phyloP scores from a whole-genome alignment of 1,140 invertebrate species.

The Drosophila punjabiensis region DNA sequence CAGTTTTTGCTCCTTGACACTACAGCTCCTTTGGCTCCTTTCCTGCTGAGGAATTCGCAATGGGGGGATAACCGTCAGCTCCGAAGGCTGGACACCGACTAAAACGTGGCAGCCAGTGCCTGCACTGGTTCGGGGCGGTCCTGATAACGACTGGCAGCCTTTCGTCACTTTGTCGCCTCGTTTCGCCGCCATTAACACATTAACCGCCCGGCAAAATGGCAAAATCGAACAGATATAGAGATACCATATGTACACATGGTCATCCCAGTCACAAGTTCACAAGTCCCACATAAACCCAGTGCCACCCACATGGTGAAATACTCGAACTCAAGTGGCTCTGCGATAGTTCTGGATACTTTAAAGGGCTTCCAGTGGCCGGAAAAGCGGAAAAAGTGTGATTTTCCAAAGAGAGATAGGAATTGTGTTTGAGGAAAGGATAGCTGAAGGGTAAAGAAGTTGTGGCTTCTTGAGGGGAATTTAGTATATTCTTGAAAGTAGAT shows the following conservation, averaged over 20 bases:
- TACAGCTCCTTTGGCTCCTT: background rate
- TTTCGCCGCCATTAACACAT: slow-evolving; percentile 39
- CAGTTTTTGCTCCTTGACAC: slow-evolving; percentile 1
- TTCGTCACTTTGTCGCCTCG: slow-evolving; percentile 64
- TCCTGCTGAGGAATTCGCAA: slow-evolving; percentile 24
- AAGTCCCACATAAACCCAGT: slow-evolving; percentile 13
- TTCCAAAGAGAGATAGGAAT: background rate
- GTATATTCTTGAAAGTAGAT: background rate
- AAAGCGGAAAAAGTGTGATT: slow-evolving; percentile 2
- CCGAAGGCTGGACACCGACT: slow-evolving; percentile 69
- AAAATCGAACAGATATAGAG: slow-evolving; percentile 34
- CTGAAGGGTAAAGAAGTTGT: background rate
- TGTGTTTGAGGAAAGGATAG: background rate
- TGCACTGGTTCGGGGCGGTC: slow-evolving; percentile 35
- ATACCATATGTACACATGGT: slow-evolving; percentile 27
- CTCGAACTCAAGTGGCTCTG: background rate
- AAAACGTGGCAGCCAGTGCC: slow-evolving; percentile 46
- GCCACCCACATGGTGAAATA: slow-evolving; percentile 62
- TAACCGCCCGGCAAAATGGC: slow-evolving; percentile 9
- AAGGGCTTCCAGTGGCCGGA: slow-evolving; percentile 17
- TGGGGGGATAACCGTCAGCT: slow-evolving; percentile 60
- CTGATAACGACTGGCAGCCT: slow-evolving; percentile 71
- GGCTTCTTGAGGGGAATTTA: background rate
- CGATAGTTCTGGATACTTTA: slow-evolving; percentile 39
- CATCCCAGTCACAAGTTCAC: background rate